These are phyloP conservation scores for Phocoena sinus DNA, from an alignment of 2,113 vertebrate genomes.

Conservation along the genomic window DNA sequence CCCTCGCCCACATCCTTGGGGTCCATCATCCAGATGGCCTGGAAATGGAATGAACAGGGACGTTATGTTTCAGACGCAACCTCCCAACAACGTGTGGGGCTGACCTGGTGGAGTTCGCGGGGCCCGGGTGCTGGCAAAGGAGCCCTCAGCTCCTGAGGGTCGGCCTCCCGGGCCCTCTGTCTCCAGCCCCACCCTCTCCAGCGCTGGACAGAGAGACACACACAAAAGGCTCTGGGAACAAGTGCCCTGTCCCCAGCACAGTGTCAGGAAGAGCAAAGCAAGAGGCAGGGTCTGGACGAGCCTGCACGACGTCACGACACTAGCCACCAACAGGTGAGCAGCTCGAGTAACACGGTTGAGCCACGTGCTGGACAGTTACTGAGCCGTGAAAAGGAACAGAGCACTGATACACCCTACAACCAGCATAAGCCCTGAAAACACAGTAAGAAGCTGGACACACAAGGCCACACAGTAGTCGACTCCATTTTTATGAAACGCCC, in stretches of 20 bases:
- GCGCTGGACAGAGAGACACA: neutral
- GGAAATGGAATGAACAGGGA: neutral
- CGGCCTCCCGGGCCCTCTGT: neutral
- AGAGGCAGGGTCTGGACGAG: neutral
- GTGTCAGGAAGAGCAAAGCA: neutral
- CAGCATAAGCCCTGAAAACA: neutral
- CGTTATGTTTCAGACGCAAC: rapidly evolving
- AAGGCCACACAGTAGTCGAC: neutral
- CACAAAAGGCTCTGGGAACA: neutral
- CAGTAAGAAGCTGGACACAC: neutral
- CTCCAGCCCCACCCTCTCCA: neutral
- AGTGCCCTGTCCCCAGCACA: neutral
- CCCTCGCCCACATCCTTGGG: slow-evolving; percentile 91
- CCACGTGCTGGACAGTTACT: rapidly evolving
- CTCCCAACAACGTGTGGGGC: neutral
- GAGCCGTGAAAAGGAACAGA: neutral
- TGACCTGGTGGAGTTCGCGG: rapidly evolving
- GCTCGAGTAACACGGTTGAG: rapidly evolving
- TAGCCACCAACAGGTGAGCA: rapidly evolving
- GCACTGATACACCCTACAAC: no score
- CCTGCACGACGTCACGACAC: rapidly evolving
- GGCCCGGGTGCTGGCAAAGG: neutral
- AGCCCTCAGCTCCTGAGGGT: neutral
- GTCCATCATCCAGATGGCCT: slow-evolving; percentile 98
- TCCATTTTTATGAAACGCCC: neutral